Conservation (phyloP, 2,888 invertebrate genomes). For the Portevinia maculata region DNA sequence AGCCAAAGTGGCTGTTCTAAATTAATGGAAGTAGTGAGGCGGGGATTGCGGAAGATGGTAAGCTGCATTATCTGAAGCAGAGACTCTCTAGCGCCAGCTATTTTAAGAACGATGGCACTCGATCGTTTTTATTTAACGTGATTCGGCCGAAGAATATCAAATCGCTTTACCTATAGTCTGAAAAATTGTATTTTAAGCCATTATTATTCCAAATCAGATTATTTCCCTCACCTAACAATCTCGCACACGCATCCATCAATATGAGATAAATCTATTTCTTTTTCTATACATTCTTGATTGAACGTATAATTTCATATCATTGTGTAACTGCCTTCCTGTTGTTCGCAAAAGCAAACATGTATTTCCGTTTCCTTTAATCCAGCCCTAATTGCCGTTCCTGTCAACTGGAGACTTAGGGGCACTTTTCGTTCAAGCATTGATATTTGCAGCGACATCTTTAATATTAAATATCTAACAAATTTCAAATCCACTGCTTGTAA, state of each 20-base stretch:
- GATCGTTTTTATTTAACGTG: too few relatives aligned
- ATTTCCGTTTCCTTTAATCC: conserved; percentile 43
- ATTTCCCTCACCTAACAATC: background rate
- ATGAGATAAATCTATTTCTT: conserved; percentile 34
- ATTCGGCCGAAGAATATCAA: too few relatives aligned
- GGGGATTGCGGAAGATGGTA: too few relatives aligned
- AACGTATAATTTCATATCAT: conserved; percentile 23
- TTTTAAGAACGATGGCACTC: too few relatives aligned
- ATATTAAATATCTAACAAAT: conserved; percentile 41
- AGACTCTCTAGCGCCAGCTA: too few relatives aligned
- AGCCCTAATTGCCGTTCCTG: conserved; percentile 25
- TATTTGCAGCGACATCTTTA: conserved; percentile 37
- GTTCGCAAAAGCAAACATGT: conserved; percentile 21
- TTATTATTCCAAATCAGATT: background rate
- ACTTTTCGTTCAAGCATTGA: background rate
- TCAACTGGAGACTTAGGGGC: conserved; percentile 7
- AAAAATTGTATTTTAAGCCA: too few relatives aligned
- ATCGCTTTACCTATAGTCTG: too few relatives aligned
- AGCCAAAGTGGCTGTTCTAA: too few relatives aligned
- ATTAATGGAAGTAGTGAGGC: too few relatives aligned
- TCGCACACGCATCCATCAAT: background rate
- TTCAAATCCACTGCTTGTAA: conserved; percentile 28
- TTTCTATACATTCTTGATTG: conserved; percentile 5
- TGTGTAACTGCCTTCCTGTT: conserved; percentile 20
- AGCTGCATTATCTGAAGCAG: too few relatives aligned